Conservation (phyloP, 2,797 vertebrate genomes). For the Sitta carolinensis region DNA sequence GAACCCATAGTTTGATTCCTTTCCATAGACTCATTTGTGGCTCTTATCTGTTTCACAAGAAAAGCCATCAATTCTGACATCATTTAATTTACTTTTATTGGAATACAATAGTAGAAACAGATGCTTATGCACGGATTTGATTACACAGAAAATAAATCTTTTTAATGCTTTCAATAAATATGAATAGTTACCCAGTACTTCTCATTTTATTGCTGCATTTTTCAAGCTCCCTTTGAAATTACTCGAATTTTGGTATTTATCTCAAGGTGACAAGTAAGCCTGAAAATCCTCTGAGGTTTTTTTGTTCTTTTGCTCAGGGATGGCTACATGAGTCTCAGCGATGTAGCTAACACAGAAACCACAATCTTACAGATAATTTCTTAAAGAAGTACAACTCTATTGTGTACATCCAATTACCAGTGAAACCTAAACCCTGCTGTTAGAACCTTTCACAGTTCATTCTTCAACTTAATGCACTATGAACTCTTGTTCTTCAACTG, state of each 20-base stretch:
- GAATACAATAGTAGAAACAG: not conserved
- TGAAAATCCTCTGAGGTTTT: not conserved
- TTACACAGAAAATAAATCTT: not conserved
- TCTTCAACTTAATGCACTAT: not conserved
- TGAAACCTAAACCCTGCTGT: not conserved
- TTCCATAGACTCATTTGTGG: not conserved
- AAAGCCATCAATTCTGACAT: slow-evolving; percentile 6
- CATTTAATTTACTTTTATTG: not conserved
- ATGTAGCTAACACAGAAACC: not conserved
- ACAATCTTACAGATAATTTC: not conserved
- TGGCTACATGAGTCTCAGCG: not conserved
- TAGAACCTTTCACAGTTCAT: not conserved
- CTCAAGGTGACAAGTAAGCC: not conserved
- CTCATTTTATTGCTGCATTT: not conserved
- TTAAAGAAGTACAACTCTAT: not conserved
- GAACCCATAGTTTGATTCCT: not conserved
- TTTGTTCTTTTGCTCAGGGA: not conserved
- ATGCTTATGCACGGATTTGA: not conserved
- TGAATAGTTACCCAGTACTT: not conserved
- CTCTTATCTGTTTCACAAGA: not conserved
- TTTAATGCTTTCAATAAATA: not conserved
- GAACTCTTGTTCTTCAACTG: not conserved
- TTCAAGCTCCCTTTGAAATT: not conserved
- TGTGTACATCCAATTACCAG: not conserved
- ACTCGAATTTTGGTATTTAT: not conserved